A percentile compares a stretch with the other conserved stretches of the same genome.
Evolutionary conservation across 2,888 invertebrate species (phyloP).

Genomic region (Creontiades dilutus): DNA sequence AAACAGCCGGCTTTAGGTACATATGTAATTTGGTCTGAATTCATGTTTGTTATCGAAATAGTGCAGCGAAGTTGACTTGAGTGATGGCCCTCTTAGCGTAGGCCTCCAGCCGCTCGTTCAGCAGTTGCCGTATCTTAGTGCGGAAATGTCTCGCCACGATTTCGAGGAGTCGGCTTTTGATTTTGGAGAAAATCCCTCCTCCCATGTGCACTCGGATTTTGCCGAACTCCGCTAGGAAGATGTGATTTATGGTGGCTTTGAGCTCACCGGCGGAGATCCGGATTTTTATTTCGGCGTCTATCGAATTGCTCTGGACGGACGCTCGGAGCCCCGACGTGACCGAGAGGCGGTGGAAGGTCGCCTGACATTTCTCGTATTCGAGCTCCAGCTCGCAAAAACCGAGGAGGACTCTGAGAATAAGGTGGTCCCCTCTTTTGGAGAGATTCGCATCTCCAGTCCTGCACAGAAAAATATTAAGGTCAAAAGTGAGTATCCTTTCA

Average conservation of each 20-base stretch:
- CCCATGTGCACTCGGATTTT: conserved; percentile 71
- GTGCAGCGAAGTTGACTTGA: conserved; percentile 51
- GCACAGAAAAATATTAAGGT: neutral
- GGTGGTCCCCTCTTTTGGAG: conserved; percentile 66
- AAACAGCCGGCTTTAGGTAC: too few species aligned
- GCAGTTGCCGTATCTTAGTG: conserved; percentile 38
- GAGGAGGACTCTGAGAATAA: conserved; percentile 59
- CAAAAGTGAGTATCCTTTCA: neutral
- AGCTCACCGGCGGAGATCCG: conserved; percentile 57
- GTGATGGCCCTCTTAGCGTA: conserved; percentile 55
- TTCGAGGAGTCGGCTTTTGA: conserved; percentile 70
- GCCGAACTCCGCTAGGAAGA: conserved; percentile 67
- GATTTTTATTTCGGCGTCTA: conserved; percentile 69
- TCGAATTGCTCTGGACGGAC: conserved; percentile 70
- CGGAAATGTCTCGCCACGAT: conserved; percentile 68
- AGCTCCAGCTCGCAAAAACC: conserved; percentile 70
- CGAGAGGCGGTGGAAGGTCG: conserved; percentile 70
- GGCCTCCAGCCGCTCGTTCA: conserved; percentile 69
- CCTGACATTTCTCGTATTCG: conserved; percentile 69
- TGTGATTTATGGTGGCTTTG: conserved; percentile 57
- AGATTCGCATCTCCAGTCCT: conserved; percentile 72
- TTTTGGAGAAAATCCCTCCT: conserved; percentile 71
- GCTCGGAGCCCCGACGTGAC: conserved; percentile 60
- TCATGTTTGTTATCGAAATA: conserved; percentile 11
- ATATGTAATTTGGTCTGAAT: too few species aligned